These are phyloP conservation scores for Tinea trinotella DNA, from an alignment of 2,888 invertebrate species.

Conservation along the genomic window DNA sequence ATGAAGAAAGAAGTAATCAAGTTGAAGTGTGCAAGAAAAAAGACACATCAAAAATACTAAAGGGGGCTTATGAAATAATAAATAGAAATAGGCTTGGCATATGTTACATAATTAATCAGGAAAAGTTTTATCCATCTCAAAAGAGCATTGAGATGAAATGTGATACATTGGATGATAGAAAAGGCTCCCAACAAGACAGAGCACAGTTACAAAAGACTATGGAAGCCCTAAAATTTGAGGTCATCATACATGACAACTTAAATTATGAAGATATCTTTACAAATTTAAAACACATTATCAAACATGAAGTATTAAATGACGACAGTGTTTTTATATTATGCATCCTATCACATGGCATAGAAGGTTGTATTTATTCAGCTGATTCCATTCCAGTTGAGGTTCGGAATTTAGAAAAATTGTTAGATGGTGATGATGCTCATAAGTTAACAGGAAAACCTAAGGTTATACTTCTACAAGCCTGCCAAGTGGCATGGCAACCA, in stretches of 20 bases:
- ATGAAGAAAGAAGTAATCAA: constrained; percentile 14
- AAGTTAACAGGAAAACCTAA: constrained; percentile 49
- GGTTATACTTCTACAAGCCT: constrained; percentile 55
- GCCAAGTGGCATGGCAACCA: constrained; percentile 40
- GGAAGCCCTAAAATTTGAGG: constrained; percentile 46
- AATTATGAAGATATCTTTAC: constrained; percentile 39
- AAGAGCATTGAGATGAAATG: constrained; percentile 37
- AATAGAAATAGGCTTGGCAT: constrained; percentile 46
- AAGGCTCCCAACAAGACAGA: constrained; percentile 48
- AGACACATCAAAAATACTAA: constrained; percentile 33
- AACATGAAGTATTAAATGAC: constrained; percentile 34
- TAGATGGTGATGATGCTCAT: constrained; percentile 44
- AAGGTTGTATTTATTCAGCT: constrained; percentile 53
- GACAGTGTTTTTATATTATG: constrained; percentile 60
- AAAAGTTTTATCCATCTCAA: constrained; percentile 50
- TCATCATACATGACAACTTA: constrained; percentile 41
- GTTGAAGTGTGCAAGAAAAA: no score
- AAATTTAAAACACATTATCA: constrained; percentile 41
- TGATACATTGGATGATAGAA: constrained; percentile 33
- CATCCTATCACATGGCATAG: constrained; percentile 58
- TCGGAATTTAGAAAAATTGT: constrained; percentile 46
- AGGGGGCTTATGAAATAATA: constrained; percentile 44
- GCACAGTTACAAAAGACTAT: constrained; percentile 41
- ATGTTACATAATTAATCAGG: constrained; percentile 58
- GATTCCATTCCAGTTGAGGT: constrained; percentile 55